Conservation (phyloP, 2,888 invertebrate genomes). For the Aphidius colemani region DNA sequence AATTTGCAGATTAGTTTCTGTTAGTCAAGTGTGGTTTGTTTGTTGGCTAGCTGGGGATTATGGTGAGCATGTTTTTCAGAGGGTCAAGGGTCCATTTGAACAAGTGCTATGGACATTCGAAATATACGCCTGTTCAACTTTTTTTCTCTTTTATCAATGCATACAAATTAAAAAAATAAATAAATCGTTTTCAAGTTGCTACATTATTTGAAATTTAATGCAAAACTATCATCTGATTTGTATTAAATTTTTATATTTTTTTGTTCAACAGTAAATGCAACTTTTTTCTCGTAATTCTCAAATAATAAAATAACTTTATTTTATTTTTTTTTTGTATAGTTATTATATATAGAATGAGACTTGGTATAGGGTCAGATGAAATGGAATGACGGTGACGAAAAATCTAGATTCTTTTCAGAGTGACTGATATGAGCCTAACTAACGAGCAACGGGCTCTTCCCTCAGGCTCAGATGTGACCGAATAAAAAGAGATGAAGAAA, state of each 20-base stretch:
- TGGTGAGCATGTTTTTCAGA: constrained; percentile 19
- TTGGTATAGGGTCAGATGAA: constrained; percentile 47
- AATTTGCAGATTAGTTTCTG: constrained; percentile 59
- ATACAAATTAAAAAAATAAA: too few relatives aligned
- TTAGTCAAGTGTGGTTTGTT: constrained; percentile 40
- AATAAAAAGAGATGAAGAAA: constrained; percentile 5
- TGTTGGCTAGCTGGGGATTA: constrained; percentile 23
- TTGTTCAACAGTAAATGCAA: too few relatives aligned
- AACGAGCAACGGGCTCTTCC: constrained; percentile 46
- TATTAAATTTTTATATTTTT: too few relatives aligned
- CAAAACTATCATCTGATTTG: too few relatives aligned
- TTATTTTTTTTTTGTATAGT: neutral
- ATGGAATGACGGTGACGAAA: constrained; percentile 42
- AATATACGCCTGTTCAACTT: constrained; percentile 5
- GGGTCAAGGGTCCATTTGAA: constrained; percentile 17
- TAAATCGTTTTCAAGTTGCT: too few relatives aligned
- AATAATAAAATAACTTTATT: neutral
- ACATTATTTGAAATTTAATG: too few relatives aligned
- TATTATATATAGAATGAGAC: neutral
- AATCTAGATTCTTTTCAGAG: constrained; percentile 51
- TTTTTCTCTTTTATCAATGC: too few relatives aligned
- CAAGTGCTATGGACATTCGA: constrained; percentile 17
- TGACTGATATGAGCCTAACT: constrained; percentile 56
- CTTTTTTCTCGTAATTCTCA: too few relatives aligned
- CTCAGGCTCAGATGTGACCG: neutral